Evolutionary conservation across 2,888 invertebrate species (phyloP).

Genomic region (Drosophila quinaria): DNA sequence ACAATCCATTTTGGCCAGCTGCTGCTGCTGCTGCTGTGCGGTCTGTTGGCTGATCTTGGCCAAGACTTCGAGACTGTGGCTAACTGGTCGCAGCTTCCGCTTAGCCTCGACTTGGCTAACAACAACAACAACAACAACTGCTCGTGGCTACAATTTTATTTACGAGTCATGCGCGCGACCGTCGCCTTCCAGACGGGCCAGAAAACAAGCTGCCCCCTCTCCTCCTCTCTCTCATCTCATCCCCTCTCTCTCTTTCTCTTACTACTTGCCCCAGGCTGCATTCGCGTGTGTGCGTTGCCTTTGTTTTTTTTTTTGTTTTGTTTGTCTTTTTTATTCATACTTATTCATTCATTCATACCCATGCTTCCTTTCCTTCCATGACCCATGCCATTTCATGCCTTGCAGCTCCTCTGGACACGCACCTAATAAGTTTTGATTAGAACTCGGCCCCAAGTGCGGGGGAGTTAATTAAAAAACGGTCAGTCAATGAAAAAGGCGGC

Average conservation of each 20-base stretch:
- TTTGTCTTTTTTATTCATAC: slow-evolving; percentile 44
- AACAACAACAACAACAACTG: slow-evolving; percentile 18
- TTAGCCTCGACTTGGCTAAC: slow-evolving; percentile 30
- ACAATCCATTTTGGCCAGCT: slow-evolving; percentile 48
- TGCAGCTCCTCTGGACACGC: slow-evolving; percentile 57
- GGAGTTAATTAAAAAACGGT: slow-evolving; percentile 64
- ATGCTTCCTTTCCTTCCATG: slow-evolving; percentile 2
- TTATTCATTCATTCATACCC: slow-evolving; percentile 67
- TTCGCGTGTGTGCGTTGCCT: slow-evolving; percentile 45
- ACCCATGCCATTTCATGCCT: slow-evolving; percentile 34
- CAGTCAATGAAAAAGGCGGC: slow-evolving; percentile 4
- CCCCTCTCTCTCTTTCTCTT: not conserved
- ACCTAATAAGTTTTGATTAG: slow-evolving; percentile 74
- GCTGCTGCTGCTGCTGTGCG: slow-evolving; percentile 57
- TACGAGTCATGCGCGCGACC: slow-evolving; percentile 77
- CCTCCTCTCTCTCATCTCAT: not conserved
- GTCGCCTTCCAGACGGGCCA: slow-evolving; percentile 65
- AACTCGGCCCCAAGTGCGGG: slow-evolving; percentile 30
- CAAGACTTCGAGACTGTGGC: slow-evolving; percentile 27
- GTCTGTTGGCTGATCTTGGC: slow-evolving; percentile 56
- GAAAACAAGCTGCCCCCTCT: not conserved
- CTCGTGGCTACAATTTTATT: slow-evolving; percentile 81
- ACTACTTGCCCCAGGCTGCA: slow-evolving; percentile 25
- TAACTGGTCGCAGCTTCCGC: slow-evolving; percentile 73
- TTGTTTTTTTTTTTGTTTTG: not conserved